Base-by-base conservation (phyloP, 2,888 invertebrate genomes). In the Chironomus riparius region DNA sequence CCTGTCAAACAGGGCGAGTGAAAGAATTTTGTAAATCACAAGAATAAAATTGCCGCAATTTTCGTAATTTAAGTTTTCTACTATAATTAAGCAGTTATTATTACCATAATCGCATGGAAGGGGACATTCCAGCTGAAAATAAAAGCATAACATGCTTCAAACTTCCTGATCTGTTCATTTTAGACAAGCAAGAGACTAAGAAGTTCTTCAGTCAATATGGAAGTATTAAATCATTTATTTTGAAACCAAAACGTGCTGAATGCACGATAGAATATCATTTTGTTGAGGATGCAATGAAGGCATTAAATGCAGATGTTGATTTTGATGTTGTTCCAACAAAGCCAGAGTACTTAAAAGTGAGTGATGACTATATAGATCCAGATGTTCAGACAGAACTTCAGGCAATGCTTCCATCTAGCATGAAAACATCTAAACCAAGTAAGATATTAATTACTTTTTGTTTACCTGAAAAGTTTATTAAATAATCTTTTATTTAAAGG, bases 151-250 rank as follows among this genome's bases (percentile, higher is more conserved):
- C 89, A 50, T 91, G 91, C 80, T 84, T 86, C 47, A 86, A 88
- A 80, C 89, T 91, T 68, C 92, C 92, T 0, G 88, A 88, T 47
- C 82, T 86, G 7, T 85, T 92, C 76, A 85, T 90, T 74, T 2
- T 74, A 6, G 88, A 90, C 78, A 87, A 86, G 80, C 81, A 85
- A 71, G 81, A 87, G 1, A 89, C 90, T 0, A 89, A 88, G 79
- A 85, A 87, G 76, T 89, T 92, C 81, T 92, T 92, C 77, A 85
- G 87, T 21, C 88, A 89, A 80, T 94, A 89, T 85, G 94, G 94
- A 0, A 86, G 85, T 61, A 87, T 93, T 2, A 86, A 86, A 13
- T 87, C 88, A 78, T 88, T 93, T 71, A 86, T 87, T 50, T 83
- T 92, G 73, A 87, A 88, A 71, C 88, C 89, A 0, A 89, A 87